Evolutionary conservation across 2,888 invertebrate genomes (phyloP).

Genomic region (Chrysomela aeneicollis): DNA sequence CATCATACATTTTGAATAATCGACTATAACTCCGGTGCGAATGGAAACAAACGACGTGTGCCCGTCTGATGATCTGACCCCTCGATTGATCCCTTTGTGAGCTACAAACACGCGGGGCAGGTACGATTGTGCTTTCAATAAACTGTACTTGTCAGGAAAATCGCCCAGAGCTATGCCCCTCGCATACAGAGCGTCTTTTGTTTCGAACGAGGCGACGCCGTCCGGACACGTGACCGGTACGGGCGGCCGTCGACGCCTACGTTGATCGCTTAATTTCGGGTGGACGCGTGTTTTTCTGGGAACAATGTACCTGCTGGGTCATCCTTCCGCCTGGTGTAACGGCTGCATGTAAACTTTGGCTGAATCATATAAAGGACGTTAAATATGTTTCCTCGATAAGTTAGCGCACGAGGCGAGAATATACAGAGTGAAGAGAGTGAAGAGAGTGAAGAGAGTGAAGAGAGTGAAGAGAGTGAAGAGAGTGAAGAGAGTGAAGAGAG

Average conservation of each 20-base stretch:
- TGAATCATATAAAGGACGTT: no score
- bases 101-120: constrained; percentile 28
- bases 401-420: no score
- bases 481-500: no score
- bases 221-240: constrained; percentile 36
- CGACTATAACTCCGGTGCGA: no score
- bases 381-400: no score
- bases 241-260: constrained; percentile 38
- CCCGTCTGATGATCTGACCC: background rate
- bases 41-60: no score
- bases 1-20: no score
- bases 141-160: constrained; percentile 34
- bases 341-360: no score
- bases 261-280: constrained; percentile 41
- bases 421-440: no score
- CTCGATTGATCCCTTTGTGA: constrained; percentile 21
- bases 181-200: constrained; percentile 35
- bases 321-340: constrained; percentile 9
- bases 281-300: constrained; percentile 31
- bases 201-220: constrained; percentile 29
- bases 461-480: no score
- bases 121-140: constrained; percentile 36
- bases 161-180: constrained; percentile 38
- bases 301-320: constrained; percentile 16
- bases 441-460: no score